A percentile compares a stretch with the other conserved stretches of the same genome.
Conservation (phyloP, 2,888 invertebrate species). For the Priocnemis perturbator region DNA sequence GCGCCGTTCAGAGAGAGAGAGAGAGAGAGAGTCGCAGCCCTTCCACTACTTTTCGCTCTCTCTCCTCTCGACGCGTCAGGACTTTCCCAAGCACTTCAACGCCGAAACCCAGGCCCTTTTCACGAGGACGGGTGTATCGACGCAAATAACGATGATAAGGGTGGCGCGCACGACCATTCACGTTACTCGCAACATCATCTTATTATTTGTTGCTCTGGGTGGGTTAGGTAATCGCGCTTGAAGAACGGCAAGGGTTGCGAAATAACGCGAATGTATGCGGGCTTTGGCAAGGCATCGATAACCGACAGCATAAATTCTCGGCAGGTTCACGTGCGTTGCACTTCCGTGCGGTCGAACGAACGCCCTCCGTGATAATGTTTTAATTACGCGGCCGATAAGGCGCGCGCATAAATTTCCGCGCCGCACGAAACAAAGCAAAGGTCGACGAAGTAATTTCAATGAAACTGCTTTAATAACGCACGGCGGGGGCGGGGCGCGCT, state of each 20-base stretch:
- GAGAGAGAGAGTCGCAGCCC: constrained; percentile 3
- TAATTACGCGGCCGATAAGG: constrained; percentile 9
- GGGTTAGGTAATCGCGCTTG: background rate
- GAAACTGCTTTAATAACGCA: constrained; percentile 14
- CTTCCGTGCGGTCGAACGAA: constrained; percentile 1
- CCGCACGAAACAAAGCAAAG: background rate
- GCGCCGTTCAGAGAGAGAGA: too few species aligned
- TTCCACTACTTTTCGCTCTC: too few species aligned
- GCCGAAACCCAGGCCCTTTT: background rate
- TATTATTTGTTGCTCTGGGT: too few species aligned
- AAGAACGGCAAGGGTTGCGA: background rate
- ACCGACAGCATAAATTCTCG: too few species aligned
- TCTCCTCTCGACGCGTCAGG: too few species aligned
- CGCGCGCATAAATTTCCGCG: background rate
- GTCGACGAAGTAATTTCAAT: constrained; percentile 6
- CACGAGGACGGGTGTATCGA: background rate
- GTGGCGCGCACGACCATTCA: background rate
- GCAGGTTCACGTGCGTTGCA: too few species aligned
- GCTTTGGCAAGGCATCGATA: too few species aligned
- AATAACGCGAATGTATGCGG: too few species aligned
- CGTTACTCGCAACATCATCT: background rate
- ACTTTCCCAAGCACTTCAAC: too few species aligned
- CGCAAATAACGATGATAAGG: background rate
- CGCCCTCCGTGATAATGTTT: constrained; percentile 1
- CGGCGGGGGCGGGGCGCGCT: background rate